Conservation (phyloP, 2,113 vertebrate species). For the Alethe castanea region DNA sequence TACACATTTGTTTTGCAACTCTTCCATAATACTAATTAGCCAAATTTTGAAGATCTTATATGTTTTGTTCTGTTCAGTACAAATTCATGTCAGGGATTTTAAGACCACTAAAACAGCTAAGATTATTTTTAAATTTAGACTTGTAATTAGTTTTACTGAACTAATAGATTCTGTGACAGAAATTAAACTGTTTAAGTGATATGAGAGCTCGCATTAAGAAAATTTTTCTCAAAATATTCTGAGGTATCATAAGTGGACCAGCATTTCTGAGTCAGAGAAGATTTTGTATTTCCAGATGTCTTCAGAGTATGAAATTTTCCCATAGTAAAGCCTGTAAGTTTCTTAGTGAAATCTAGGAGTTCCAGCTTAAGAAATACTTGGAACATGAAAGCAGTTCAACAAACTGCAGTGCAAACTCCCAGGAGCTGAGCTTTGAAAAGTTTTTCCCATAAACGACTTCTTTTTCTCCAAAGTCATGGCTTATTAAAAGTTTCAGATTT, state of each 20-base stretch:
- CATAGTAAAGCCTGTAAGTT: neutral
- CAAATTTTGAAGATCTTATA: neutral
- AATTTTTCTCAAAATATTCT: neutral
- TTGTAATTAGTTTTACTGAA: neutral
- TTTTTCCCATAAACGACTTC: neutral
- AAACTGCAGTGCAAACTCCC: neutral
- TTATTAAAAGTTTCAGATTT: neutral
- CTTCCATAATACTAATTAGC: neutral
- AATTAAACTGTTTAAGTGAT: neutral
- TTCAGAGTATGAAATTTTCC: neutral
- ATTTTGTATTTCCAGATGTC: neutral
- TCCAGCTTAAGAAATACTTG: neutral
- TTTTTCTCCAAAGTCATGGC: neutral
- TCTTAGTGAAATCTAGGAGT: neutral
- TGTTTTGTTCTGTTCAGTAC: neutral
- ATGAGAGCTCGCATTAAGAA: neutral
- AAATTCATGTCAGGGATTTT: neutral
- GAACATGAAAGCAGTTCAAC: neutral
- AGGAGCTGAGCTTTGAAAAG: neutral
- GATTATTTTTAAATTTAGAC: neutral
- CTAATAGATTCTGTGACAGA: neutral
- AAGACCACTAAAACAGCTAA: neutral
- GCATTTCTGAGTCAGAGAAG: neutral
- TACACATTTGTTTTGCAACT: neutral
- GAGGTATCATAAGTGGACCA: neutral